phyloP scores from a whole-genome alignment of 2,888 invertebrate genomes.

The Scrobipalpa atriplicella region DNA sequence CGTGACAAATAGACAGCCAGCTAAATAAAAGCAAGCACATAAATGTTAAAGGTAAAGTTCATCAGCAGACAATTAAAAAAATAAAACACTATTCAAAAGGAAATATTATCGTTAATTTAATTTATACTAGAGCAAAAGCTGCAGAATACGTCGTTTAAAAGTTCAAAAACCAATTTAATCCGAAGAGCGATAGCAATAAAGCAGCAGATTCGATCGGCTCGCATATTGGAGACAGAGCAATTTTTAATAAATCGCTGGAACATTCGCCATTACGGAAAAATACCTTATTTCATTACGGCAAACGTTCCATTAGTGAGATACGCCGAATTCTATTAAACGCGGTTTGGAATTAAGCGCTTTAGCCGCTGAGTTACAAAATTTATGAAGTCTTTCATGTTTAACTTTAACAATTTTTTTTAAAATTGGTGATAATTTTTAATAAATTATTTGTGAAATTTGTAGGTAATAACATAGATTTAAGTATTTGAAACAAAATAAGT shows the following conservation, averaged over 20 bases:
- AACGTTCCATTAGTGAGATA: constrained; percentile 78
- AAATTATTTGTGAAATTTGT: too few species aligned
- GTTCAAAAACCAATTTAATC: constrained; percentile 29
- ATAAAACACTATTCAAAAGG: neutral
- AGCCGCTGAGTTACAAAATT: constrained; percentile 28
- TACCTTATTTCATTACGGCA: constrained; percentile 77
- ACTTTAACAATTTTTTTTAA: too few species aligned
- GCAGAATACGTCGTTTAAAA: constrained; percentile 1
- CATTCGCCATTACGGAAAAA: constrained; percentile 68
- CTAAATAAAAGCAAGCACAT: neutral
- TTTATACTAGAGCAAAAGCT: neutral
- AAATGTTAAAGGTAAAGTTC: neutral
- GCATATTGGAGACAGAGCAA: constrained; percentile 71
- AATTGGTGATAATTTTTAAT: too few species aligned
- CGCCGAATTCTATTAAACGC: constrained; percentile 46
- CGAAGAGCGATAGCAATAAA: constrained; percentile 36
- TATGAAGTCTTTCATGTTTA: neutral
- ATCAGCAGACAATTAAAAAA: too few species aligned
- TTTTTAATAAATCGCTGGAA: constrained; percentile 70
- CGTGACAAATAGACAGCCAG: too few species aligned
- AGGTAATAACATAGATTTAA: too few species aligned
- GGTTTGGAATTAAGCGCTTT: constrained; percentile 49
- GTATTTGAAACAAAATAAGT: too few species aligned
- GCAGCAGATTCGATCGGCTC: constrained; percentile 44
- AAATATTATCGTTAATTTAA: neutral